These are phyloP conservation scores for Polypedilum vanderplanki DNA, from an alignment of 1,140 invertebrate species.

Conservation along the genomic window DNA sequence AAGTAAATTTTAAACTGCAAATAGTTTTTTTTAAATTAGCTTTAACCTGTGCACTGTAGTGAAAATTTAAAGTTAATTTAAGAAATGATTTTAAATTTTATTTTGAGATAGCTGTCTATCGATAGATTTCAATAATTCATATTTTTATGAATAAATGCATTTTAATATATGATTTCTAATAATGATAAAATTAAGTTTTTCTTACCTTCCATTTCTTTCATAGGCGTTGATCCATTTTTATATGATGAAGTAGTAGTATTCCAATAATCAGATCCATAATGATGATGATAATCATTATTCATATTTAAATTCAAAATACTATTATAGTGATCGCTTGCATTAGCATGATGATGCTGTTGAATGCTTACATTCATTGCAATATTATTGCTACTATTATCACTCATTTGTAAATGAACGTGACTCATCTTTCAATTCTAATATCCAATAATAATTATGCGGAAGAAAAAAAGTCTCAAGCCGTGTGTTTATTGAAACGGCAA, in stretches of 20 bases:
- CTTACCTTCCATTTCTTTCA: slow-evolving; percentile 44
- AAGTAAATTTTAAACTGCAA: background rate
- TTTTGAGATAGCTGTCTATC: too few species aligned
- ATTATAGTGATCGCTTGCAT: background rate
- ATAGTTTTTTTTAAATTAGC: too few species aligned
- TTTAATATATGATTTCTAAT: too few species aligned
- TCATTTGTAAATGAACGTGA: slow-evolving; percentile 17
- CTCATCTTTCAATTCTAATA: slow-evolving; percentile 24
- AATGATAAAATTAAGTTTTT: background rate
- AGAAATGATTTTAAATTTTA: too few species aligned
- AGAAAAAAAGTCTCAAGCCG: slow-evolving; percentile 12
- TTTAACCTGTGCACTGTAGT: too few species aligned
- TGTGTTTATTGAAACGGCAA: background rate
- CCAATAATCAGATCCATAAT: slow-evolving; percentile 22
- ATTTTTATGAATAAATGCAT: too few species aligned
- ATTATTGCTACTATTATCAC: background rate
- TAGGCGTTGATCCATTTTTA: slow-evolving; percentile 35
- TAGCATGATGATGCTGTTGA: background rate
- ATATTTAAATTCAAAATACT: slow-evolving; percentile 2
- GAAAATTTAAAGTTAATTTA: too few species aligned
- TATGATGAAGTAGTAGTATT: background rate
- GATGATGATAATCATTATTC: background rate
- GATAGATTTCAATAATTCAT: too few species aligned
- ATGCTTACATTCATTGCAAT: slow-evolving; percentile 1
- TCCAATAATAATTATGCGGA: slow-evolving; percentile 24